Evolutionary conservation across 2,888 invertebrate species (phyloP).

Genomic region (Toxonevra muliebris): DNA sequence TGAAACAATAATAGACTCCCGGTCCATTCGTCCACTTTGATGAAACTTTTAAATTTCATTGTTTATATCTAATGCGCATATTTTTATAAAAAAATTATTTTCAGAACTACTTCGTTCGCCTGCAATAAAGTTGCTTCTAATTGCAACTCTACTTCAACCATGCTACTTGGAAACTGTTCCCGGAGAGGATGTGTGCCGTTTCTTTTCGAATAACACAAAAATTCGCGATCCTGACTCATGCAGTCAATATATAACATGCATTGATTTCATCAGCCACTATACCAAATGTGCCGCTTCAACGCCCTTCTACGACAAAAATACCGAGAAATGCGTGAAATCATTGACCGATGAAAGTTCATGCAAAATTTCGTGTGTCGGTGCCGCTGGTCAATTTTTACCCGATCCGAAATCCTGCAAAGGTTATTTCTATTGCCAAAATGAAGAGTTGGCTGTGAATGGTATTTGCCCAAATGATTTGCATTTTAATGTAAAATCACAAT

Average conservation of each 20-base stretch:
- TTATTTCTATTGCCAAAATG: conserved; percentile 50
- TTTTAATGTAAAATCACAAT: conserved; percentile 41
- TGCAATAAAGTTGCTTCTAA: background rate
- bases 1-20: too few relatives aligned
- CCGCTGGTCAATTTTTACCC: conserved; percentile 42
- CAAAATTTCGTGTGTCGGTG: conserved; percentile 42
- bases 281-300: conserved; percentile 41
- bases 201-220: conserved; percentile 49
- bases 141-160: background rate
- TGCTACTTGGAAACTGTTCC: too few relatives aligned
- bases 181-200: conserved; percentile 40
- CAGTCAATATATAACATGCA: conserved; percentile 49
- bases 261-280: conserved; percentile 41
- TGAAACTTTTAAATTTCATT: too few relatives aligned
- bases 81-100: too few relatives aligned
- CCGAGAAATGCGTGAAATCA: conserved; percentile 30
- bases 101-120: too few relatives aligned
- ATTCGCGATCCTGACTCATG: conserved; percentile 57
- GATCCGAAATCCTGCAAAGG: conserved; percentile 51
- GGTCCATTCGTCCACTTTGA: too few relatives aligned
- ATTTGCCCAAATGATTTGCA: conserved; percentile 39
- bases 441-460: conserved; percentile 27
- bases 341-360: conserved; percentile 34
- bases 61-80: too few relatives aligned
- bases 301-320: conserved; percentile 39